A percentile compares a stretch with the other conserved stretches of the same genome.
phyloP scores from a whole-genome alignment of 2,113 vertebrate species.

The Pavo muticus region DNA sequence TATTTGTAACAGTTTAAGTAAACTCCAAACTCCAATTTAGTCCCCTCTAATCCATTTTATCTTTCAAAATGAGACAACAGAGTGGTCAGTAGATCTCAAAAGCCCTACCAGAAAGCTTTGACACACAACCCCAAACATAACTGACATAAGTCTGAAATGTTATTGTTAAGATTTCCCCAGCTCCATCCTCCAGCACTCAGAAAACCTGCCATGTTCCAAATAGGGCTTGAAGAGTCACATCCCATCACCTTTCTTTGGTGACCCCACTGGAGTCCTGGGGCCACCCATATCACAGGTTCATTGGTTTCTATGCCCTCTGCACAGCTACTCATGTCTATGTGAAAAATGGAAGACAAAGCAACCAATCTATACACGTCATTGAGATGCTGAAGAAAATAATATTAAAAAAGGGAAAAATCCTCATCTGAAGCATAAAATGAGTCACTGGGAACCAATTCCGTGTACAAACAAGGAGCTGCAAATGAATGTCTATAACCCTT shows the following conservation, averaged over 20 bases:
- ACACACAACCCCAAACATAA: background rate
- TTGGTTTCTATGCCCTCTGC: background rate
- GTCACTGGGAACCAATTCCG: constrained; percentile 20
- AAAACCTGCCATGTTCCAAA: background rate
- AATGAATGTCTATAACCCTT: background rate
- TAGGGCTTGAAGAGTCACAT: background rate
- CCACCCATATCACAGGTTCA: fast-evolving
- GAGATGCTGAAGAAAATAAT: background rate
- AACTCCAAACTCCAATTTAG: background rate
- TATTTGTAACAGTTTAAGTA: background rate
- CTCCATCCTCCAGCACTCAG: background rate
- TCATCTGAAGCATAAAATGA: background rate
- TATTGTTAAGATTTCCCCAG: background rate
- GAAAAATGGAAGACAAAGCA: background rate
- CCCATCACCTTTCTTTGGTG: background rate
- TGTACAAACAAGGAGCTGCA: constrained; percentile 20
- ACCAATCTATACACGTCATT: too few relatives aligned
- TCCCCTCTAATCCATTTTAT: background rate
- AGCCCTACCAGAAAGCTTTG: background rate
- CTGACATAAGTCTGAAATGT: background rate
- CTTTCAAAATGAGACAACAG: background rate
- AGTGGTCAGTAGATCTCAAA: background rate
- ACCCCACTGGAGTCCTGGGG: background rate
- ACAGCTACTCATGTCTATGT: background rate
- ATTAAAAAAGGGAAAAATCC: background rate